phyloP scores from a whole-genome alignment of 2,797 vertebrate species.

The Gila robusta region DNA sequence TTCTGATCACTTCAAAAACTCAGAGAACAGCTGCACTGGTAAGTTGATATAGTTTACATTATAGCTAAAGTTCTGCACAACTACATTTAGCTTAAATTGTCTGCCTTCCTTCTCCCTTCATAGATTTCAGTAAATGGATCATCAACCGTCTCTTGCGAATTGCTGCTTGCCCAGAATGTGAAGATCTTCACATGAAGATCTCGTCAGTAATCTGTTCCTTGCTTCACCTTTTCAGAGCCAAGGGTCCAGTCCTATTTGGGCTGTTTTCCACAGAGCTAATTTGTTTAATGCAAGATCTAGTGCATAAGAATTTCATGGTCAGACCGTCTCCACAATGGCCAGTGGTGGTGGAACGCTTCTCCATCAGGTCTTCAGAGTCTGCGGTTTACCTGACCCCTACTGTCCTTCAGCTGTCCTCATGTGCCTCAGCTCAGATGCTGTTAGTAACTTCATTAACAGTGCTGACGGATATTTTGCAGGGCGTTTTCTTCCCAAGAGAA shows the following conservation, averaged over 20 bases:
- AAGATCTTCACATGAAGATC: slow-evolving; percentile 84
- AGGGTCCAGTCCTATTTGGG: slow-evolving; percentile 85
- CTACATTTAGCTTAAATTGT: neutral
- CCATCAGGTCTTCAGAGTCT: slow-evolving; percentile 67
- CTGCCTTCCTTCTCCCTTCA: slow-evolving; percentile 52
- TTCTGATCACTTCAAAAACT: slow-evolving; percentile 79
- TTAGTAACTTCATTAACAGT: slow-evolving; percentile 79
- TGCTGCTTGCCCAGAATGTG: slow-evolving; percentile 88
- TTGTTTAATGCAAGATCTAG: slow-evolving; percentile 84
- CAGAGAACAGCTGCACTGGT: slow-evolving; percentile 85
- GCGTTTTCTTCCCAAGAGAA: slow-evolving; percentile 84
- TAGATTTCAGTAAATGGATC: slow-evolving; percentile 97
- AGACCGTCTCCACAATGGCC: slow-evolving; percentile 81
- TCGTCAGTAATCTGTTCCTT: slow-evolving; percentile 88
- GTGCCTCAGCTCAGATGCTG: slow-evolving; percentile 84
- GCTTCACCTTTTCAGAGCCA: slow-evolving; percentile 89
- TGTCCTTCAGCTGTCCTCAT: slow-evolving; percentile 79
- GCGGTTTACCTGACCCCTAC: slow-evolving; percentile 83
- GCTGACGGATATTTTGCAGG: slow-evolving; percentile 80
- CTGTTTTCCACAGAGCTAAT: slow-evolving; percentile 85
- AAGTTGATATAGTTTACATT: slow-evolving; percentile 49
- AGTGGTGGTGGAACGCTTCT: slow-evolving; percentile 79
- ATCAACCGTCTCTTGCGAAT: slow-evolving; percentile 89
- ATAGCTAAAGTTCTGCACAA: neutral
- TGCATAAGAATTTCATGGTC: slow-evolving; percentile 70